Evolutionary conservation across 2,113 vertebrate species (phyloP).

Genomic region (Sterna hirundo): DNA sequence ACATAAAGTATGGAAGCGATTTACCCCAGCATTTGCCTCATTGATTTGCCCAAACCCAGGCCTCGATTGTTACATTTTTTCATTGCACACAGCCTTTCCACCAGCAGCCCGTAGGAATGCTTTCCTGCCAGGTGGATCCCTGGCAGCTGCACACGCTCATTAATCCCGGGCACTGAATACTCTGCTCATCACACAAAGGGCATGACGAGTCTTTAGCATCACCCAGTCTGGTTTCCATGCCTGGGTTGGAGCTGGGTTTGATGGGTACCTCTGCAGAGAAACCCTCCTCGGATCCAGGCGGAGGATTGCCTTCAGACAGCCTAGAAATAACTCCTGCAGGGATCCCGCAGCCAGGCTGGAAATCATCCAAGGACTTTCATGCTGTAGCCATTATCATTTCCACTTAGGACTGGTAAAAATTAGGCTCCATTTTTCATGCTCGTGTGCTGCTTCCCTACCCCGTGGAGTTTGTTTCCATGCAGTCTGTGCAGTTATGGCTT

Average conservation of each 20-base stretch:
- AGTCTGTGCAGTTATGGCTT: background rate
- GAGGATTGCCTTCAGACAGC: background rate
- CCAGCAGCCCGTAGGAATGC: background rate
- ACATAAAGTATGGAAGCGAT: accelerated
- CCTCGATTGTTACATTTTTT: background rate
- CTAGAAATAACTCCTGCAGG: background rate
- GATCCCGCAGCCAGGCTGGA: background rate
- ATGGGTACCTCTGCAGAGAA: background rate
- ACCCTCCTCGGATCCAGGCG: background rate
- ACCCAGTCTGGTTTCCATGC: background rate
- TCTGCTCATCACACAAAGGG: background rate
- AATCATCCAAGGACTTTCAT: background rate
- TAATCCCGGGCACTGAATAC: background rate
- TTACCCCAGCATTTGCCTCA: background rate
- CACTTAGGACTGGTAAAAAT: background rate
- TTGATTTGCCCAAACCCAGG: background rate
- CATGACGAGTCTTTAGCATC: background rate
- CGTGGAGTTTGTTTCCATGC: background rate
- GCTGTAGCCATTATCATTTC: background rate
- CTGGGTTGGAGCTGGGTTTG: background rate
- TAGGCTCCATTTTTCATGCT: background rate
- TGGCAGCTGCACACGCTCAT: background rate
- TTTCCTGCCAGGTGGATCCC: background rate
- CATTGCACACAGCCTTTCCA: background rate
- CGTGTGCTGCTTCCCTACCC: background rate